These are phyloP conservation scores for Alligator mississippiensis DNA, from an alignment of 2,113 vertebrate species.

Conservation along the genomic window DNA sequence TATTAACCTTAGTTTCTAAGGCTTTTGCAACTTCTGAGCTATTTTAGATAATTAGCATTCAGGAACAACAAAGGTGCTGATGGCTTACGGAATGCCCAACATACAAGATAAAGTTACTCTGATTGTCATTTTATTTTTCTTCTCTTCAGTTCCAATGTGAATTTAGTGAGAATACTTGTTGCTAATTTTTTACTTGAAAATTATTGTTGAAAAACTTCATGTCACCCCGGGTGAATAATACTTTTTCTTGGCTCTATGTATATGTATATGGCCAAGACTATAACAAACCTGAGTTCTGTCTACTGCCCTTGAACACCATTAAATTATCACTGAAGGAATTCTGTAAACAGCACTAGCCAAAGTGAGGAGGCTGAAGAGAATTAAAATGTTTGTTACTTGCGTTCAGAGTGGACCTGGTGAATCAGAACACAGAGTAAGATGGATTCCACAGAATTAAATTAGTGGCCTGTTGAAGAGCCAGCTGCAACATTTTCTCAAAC, in stretches of 20 bases:
- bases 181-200: background rate
- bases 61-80: background rate
- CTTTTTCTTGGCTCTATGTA: background rate
- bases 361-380: background rate
- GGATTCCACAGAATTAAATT: conserved; percentile 14
- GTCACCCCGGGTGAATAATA: background rate
- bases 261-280: background rate
- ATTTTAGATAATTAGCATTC: background rate
- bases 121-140: background rate
- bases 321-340: conserved; percentile 16
- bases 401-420: background rate
- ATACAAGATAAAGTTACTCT: background rate
- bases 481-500: background rate
- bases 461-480: background rate
- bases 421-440: background rate
- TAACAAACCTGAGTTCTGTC: background rate
- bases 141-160: background rate
- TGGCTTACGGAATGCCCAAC: background rate
- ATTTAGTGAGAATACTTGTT: background rate
- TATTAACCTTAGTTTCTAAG: background rate
- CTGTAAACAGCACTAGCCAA: background rate
- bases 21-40: background rate
- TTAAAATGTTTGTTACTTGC: background rate
- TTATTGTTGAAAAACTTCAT: background rate
- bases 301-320: conserved; percentile 6